Percentiles rank a stretch among this genome's conserved stretches.
These are phyloP conservation scores for Drosophila ananassae DNA, from an alignment of 1,140 invertebrate genomes.

Conservation along the genomic window DNA sequence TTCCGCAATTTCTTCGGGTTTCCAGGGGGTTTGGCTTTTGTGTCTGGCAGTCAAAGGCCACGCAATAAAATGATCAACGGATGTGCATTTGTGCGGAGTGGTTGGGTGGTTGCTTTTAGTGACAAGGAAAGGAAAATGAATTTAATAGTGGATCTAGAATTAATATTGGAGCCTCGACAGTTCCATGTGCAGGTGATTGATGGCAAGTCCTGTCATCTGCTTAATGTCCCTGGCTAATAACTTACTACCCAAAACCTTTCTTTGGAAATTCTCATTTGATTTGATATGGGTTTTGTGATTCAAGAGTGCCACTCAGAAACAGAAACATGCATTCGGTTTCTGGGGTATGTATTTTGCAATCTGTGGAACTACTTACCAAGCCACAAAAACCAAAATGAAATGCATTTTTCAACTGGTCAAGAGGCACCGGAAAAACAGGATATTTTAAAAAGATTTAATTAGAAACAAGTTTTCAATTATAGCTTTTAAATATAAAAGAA, in stretches of 20 bases:
- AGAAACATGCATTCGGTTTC: conserved; percentile 34
- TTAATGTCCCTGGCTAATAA: conserved; percentile 11
- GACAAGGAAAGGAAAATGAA: not conserved
- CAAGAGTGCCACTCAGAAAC: not conserved
- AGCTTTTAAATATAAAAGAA: not conserved
- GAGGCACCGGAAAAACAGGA: not conserved
- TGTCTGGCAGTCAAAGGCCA: conserved; percentile 43
- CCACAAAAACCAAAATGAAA: conserved; percentile 30
- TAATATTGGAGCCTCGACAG: conserved; percentile 23
- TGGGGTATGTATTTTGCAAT: conserved; percentile 23
- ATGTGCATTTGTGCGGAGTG: conserved; percentile 21
- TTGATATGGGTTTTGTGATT: conserved; percentile 6
- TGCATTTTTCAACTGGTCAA: conserved; percentile 7
- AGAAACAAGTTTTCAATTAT: too few relatives aligned
- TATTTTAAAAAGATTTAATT: not conserved
- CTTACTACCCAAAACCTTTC: conserved; percentile 4
- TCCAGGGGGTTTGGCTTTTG: conserved; percentile 18
- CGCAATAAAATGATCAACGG: conserved; percentile 31
- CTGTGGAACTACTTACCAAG: conserved; percentile 6
- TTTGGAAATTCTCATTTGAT: not conserved
- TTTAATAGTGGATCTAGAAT: conserved; percentile 15
- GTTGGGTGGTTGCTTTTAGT: not conserved
- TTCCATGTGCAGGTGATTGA: conserved; percentile 37
- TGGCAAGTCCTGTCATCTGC: conserved; percentile 9
- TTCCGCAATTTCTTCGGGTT: conserved; percentile 16